Evolutionary conservation across 2,113 vertebrate genomes (phyloP), one percentile per base, ranked within the genome.

Genomic region (Notarius lentiginosus): DNA sequence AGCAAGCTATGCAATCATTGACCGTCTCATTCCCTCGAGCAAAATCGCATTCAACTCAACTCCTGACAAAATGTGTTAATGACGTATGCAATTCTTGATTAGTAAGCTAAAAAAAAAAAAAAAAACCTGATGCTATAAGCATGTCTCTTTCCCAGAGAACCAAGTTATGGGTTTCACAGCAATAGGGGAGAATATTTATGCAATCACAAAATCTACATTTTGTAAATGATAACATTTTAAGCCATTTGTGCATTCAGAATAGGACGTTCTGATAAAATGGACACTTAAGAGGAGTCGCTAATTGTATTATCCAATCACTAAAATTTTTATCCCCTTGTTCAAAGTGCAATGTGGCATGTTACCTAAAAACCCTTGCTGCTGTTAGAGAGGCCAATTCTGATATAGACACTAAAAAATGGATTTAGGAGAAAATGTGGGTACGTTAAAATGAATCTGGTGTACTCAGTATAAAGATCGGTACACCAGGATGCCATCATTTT

Each of bases 251-350:
- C 20, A 22, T 61, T 61, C 60, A 7, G 10, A 65, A 27, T 65
- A n/a, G 27, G 24, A 65, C 24, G 9, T n/a, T 65, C 22, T 18
- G 63, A 66, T 27, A 68, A 34, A 27, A 68, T 34, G 14, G 7
- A 34, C 27, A 72, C 14, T 41, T 18, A 34, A 34, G 68, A 41
- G 14, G 30, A 34, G 5, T 68, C 34, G 27, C 30, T 30, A 14
- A 34, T 65, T 10, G 10, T 11, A 30, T 34, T 30, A 30, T 70
- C 6, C 27, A n/a, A 6, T 30, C 66, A 34, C 27, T 70, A 30
- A 70, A 34, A 1, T 8, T 51, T 8, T 24, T 0, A 0, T 0
- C 11, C 10, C 2, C 11, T 1, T 34, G 14, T 12, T 20, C 1
- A 2, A 2, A 30, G 5, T 41, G 10, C 27, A 66, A 27, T 27